These are phyloP conservation scores for Ruditapes philippinarum DNA, from an alignment of 1,140 invertebrate species.

Conservation along the genomic window DNA sequence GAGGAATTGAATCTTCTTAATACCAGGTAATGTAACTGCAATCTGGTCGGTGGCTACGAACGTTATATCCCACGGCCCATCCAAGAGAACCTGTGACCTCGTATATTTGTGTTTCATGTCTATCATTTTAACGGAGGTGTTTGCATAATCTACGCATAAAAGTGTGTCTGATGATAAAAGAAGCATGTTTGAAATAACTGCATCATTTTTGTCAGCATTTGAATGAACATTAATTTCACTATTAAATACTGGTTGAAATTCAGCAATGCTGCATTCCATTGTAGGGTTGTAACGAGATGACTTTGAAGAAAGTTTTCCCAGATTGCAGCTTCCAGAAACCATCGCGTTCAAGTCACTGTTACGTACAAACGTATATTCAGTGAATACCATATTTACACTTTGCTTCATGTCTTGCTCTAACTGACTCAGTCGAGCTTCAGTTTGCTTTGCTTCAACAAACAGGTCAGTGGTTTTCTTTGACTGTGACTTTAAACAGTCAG, in stretches of 20 bases:
- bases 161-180: not conserved
- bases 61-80: not conserved
- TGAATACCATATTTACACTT: not conserved
- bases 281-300: not conserved
- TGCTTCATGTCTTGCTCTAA: not conserved
- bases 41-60: not conserved
- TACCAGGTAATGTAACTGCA: not conserved
- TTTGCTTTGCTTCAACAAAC: not conserved
- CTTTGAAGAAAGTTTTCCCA: not conserved
- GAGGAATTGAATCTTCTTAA: not conserved
- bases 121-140: not conserved
- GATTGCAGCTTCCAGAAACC: not conserved
- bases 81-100: not conserved
- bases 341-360: not conserved
- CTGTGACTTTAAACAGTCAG: not conserved
- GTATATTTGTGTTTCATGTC: not conserved
- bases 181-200: not conserved
- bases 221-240: not conserved
- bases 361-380: not conserved
- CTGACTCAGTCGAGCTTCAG: not conserved
- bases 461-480: not conserved
- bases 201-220: not conserved
- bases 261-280: not conserved
- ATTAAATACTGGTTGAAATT: not conserved
- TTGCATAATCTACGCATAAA: not conserved